A percentile compares a stretch with the other conserved stretches of the same genome.
Evolutionary conservation across 2,113 vertebrate genomes (phyloP).

Genomic region (Gnathonemus echidnorhynchus): DNA sequence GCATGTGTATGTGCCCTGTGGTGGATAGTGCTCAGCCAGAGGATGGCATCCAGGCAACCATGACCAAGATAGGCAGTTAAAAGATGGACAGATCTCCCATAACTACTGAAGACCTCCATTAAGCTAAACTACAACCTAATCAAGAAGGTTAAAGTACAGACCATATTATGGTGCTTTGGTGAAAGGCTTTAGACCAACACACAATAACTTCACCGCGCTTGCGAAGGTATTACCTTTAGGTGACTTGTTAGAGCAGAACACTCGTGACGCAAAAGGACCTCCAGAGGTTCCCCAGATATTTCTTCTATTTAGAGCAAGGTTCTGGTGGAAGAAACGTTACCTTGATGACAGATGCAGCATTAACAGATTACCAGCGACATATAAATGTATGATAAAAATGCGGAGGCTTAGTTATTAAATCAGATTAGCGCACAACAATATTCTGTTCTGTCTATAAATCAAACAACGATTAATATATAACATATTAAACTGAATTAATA

Average conservation of each 20-base stretch:
- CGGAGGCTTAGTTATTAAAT: background rate
- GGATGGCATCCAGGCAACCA: background rate
- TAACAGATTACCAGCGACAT: background rate
- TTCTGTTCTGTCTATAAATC: background rate
- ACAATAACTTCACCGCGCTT: background rate
- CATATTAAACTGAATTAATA: background rate
- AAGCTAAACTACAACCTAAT: background rate
- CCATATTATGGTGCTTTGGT: background rate
- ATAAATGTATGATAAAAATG: background rate
- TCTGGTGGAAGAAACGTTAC: conserved; percentile 31
- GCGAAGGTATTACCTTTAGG: conserved; percentile 51
- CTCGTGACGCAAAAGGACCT: conserved; percentile 27
- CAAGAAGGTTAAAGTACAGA: background rate
- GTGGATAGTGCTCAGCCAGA: background rate
- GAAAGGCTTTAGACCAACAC: background rate
- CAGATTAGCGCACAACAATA: background rate
- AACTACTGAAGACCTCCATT: background rate
- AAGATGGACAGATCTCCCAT: background rate
- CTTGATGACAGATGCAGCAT: background rate
- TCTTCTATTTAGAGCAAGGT: conserved; percentile 27
- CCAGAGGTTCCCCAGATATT: conserved; percentile 33
- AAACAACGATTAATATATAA: background rate
- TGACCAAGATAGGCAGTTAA: background rate
- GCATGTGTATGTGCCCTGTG: background rate
- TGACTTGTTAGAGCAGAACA: conserved; percentile 54